Base-by-base conservation (phyloP, 2,888 invertebrate species). In the Pterostichus niger region DNA sequence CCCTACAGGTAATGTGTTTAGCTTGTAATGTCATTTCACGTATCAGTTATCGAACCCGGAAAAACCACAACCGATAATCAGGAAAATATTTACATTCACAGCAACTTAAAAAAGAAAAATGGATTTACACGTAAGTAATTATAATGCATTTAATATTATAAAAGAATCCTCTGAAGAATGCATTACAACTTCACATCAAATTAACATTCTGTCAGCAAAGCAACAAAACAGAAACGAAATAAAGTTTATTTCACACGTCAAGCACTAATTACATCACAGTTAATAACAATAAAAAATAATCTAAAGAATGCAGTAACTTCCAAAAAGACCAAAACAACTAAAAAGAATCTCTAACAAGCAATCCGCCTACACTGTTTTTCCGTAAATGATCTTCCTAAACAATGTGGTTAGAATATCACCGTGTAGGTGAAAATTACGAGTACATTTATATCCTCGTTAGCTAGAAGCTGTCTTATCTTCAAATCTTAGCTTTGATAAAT, bases 341-440 rank as follows among this genome's bases (percentile, higher is more conserved):
- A 6, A 56, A 56, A 56, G 13, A 64, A 17, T 9, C 17, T 15
- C 17, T 44, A 71, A 71, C 68, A 71, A 71, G 68, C 40, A 10
- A 24, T 17, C 64, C 68, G 13, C 68, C 68, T 40, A 71, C 68
- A 17, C 64, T 0, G 11, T 35, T 11, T 44, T 56, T 40, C 68
- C 15, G 24, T 17, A 15, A 56, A 56, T 56, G 56, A 1, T 56
- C 9, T 13, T 17, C 17, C 56, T 56, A 56, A 56, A 56, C 56
- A 56, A 56, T 17, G 56, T 24, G 56, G 24, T 56, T 56, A 56
- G 24, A 56, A 17, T 56, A 56, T 56, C 17, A 15, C 44, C 44
- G 44, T 44, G 68, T 71, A 71, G 68, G 68, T 71, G 68, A 71
- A 71, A 71, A 71, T 71, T 71, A 71, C 68, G 68, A 46, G 68